Percentiles rank a stretch among this genome's conserved stretches.
Conservation (phyloP, 2,113 vertebrate genomes). For the Limnothrissa miodon region DNA sequence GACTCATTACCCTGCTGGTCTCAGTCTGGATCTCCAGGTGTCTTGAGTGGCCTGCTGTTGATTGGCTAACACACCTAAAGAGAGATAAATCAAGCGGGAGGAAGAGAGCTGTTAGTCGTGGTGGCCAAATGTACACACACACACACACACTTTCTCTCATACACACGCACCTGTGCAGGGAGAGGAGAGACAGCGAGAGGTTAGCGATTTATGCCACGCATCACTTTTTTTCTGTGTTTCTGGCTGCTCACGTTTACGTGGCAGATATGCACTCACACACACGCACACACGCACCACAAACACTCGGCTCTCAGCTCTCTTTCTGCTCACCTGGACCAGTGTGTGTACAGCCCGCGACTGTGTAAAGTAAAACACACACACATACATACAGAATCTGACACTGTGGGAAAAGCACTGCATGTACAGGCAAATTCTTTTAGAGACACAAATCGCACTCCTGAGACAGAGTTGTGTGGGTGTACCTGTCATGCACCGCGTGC, state of each 20-base stretch:
- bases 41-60: slow-evolving; percentile 91
- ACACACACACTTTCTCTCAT: slow-evolving; percentile 32
- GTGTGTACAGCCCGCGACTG: slow-evolving; percentile 77
- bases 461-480: neutral
- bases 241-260: slow-evolving; percentile 39
- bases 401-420: slow-evolving; percentile 1
- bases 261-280: slow-evolving; percentile 66
- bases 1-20: slow-evolving; percentile 97
- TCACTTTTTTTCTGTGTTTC: slow-evolving; percentile 49
- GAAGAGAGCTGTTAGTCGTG: slow-evolving; percentile 96
- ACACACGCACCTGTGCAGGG: slow-evolving; percentile 65
- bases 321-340: slow-evolving; percentile 95
- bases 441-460: neutral
- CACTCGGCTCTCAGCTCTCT: slow-evolving; percentile 71
- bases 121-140: slow-evolving; percentile 71
- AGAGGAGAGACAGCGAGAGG: slow-evolving; percentile 69
- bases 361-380: slow-evolving; percentile 79
- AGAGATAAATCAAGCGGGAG: slow-evolving; percentile 99
- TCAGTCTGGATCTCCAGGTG: slow-evolving; percentile 93
- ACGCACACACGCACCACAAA: slow-evolving; percentile 51
- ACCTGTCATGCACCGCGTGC: neutral
- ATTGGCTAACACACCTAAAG: slow-evolving; percentile 99
- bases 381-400: slow-evolving; percentile 68
- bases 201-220: slow-evolving; percentile 75
- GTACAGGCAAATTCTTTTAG: neutral